A percentile compares a stretch with the other conserved stretches of the same genome.
These are phyloP conservation scores for Alexandromys fortis DNA, from an alignment of 2,113 vertebrate genomes.

Conservation along the genomic window DNA sequence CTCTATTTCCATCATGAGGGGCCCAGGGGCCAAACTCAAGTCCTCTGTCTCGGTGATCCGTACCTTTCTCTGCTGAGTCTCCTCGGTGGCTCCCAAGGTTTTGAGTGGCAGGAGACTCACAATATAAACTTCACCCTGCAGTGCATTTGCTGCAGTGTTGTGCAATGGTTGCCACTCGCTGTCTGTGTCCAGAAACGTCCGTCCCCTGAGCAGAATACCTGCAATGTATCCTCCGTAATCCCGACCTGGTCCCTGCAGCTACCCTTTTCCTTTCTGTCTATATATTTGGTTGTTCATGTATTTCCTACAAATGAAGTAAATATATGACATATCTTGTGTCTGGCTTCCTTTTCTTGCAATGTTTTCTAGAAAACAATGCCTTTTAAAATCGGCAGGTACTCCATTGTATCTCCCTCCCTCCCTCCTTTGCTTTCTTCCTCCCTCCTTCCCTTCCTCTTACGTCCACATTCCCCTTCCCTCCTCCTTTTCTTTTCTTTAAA, in stretches of 20 bases:
- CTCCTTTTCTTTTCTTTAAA: neutral
- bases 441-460: neutral
- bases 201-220: neutral
- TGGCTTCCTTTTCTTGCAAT: neutral
- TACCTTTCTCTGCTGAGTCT: neutral
- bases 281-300: neutral
- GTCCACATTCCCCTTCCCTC: neutral
- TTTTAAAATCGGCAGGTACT: neutral
- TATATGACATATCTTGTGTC: neutral
- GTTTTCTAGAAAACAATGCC: constrained; percentile 15
- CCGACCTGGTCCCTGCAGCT: neutral
- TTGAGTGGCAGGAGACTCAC: neutral
- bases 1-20: neutral
- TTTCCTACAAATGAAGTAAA: neutral
- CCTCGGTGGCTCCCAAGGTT: neutral
- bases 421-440: too few species aligned
- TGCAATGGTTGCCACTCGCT: neutral
- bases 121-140: neutral
- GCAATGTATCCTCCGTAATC: neutral
- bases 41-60: neutral
- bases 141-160: neutral
- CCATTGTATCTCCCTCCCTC: neutral
- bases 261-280: neutral
- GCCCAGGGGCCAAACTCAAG: neutral
- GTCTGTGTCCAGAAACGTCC: neutral